Base-by-base conservation (phyloP, 2,113 vertebrate species). In the Micronycteris hirsuta region DNA sequence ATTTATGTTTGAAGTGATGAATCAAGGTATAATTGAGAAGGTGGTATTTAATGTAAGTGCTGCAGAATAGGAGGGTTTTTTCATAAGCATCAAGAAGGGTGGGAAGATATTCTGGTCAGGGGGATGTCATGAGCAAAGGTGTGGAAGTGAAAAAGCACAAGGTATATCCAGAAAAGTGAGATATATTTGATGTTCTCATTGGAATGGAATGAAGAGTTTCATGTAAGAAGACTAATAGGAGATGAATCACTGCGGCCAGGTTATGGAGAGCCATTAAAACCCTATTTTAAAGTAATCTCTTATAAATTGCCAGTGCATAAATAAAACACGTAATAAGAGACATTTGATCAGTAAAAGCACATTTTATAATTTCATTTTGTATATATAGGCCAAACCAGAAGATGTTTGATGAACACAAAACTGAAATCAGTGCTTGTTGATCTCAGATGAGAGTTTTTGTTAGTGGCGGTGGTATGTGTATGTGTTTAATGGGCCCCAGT, bases 1-100 rank as follows among this genome's bases (percentile, higher is more conserved):
- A 63, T 86, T 85, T 96, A 81, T 70, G 31, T 78, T 80, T 86
- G n/a, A 80, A 85, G 38, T 78, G 41, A 47, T 68, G 36, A 93
- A 74, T 84, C 56, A 76, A 80, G 71, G 68, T 17, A 17, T 73
- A 65, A 71, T 67, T 47, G 47, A 83, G 28, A 63, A 87, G 49
- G 36, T 95, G 11, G 28, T 49, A 67, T 80, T 87, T 89, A 61
- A 89, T 80, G 20, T 38, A 74, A 67, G 20, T 17, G 65, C 19
- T 68, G 12, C 41, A 73, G 54, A 89, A 73, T 13, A 70, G 77
- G 70, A 84, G 20, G 4, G 4, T 61, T 92, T 85, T 85, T 95
- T 82, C 33, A 7, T 63, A 85, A 78, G n/a, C 38, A 43, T 52
- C 74, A 83, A 63, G 83, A 94, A 65, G 31, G n/a, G 3, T 24